Evolutionary conservation across 2,797 vertebrate species (phyloP).

Genomic region (Xenentodon cancila): DNA sequence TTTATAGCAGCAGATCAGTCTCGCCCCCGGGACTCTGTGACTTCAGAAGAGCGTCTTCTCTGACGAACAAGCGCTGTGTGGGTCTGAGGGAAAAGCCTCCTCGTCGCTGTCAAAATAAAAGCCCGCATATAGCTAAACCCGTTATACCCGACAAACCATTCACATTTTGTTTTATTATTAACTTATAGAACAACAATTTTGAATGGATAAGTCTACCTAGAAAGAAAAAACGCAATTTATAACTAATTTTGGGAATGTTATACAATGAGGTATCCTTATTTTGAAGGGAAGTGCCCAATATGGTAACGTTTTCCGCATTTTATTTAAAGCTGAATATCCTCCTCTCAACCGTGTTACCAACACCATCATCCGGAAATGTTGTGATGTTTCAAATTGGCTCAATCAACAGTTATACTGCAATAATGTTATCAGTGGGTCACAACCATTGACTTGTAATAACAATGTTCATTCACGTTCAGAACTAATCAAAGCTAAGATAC

Average conservation of each 20-base stretch:
- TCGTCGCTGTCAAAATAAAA: slow-evolving; percentile 76
- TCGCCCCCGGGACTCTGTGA: slow-evolving; percentile 75
- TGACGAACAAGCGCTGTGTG: slow-evolving; percentile 76
- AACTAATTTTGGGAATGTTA: not conserved
- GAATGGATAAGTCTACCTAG: accelerated
- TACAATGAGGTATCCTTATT: slow-evolving; percentile 44
- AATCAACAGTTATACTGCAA: slow-evolving; percentile 31
- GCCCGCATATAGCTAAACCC: not conserved
- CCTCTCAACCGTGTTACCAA: slow-evolving; percentile 46
- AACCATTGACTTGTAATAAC: not conserved
- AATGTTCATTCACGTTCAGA: not conserved
- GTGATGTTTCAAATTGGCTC: slow-evolving; percentile 57
- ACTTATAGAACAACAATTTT: accelerated
- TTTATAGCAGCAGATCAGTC: slow-evolving; percentile 60
- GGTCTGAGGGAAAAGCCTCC: slow-evolving; percentile 68
- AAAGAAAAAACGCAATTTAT: accelerated
- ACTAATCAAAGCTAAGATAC: too few relatives aligned
- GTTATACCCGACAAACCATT: accelerated
- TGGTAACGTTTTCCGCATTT: slow-evolving; percentile 80
- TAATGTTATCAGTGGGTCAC: slow-evolving; percentile 38
- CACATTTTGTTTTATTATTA: accelerated
- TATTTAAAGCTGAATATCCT: slow-evolving; percentile 76
- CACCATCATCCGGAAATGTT: slow-evolving; percentile 79
- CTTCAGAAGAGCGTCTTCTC: slow-evolving; percentile 74
- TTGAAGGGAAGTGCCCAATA: slow-evolving; percentile 78